A percentile compares a stretch with the other conserved stretches of the same genome.
Evolutionary conservation across 64 coral and sea anemone genomes (phyloP).

Genomic region (Catalaphyllia jardinei): DNA sequence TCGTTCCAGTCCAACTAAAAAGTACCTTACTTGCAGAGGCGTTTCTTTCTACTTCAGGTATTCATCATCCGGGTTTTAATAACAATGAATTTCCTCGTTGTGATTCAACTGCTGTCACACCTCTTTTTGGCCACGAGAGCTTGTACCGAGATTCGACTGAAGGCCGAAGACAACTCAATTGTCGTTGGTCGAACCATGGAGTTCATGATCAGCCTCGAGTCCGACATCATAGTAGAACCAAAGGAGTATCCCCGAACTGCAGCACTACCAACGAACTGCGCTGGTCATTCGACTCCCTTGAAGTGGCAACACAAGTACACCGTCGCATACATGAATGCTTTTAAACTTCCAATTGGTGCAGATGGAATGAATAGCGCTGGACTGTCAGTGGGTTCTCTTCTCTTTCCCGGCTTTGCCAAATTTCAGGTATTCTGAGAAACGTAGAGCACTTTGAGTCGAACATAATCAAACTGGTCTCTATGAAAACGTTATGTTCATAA

Average conservation of each 20-base stretch:
- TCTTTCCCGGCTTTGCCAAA: neutral
- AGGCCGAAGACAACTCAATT: neutral
- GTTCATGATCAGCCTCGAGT: neutral
- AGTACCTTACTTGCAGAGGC: too few relatives aligned
- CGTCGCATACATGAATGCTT: neutral
- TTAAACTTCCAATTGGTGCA: neutral
- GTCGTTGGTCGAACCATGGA: constrained; percentile 17
- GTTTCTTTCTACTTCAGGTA: too few relatives aligned
- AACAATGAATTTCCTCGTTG: too few relatives aligned
- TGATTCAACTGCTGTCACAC: neutral
- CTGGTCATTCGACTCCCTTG: too few relatives aligned
- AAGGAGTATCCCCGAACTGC: neutral
- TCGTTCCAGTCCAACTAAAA: too few relatives aligned
- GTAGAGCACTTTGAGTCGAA: too few relatives aligned
- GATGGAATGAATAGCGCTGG: neutral
- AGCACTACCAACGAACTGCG: too few relatives aligned
- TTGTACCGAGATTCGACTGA: neutral
- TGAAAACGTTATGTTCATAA: too few relatives aligned
- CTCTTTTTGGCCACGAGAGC: neutral
- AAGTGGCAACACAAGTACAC: neutral
- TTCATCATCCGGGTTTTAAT: too few relatives aligned
- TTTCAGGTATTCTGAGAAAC: neutral
- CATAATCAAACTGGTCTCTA: too few relatives aligned
- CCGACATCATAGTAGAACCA: neutral
- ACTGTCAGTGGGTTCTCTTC: neutral